Base-by-base conservation (phyloP, 2,888 invertebrate genomes). In the Phyto melanocephala region DNA sequence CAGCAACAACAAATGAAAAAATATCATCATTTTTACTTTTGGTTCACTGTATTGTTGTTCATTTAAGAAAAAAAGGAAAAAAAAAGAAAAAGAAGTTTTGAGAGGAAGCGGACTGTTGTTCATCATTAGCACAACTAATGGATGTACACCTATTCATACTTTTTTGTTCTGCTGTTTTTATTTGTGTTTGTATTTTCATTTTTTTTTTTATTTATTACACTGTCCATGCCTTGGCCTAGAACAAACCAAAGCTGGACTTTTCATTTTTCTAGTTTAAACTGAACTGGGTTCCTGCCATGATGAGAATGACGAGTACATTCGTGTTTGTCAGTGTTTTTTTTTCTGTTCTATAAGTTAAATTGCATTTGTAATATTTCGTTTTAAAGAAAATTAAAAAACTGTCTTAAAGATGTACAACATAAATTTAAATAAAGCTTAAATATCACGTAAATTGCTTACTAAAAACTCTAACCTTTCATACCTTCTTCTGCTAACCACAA, bases 61-160 rank as follows among this genome's bases (percentile, higher is more conserved):
- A 58, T 58, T 78, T 52, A 24, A 4, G 37, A n/a, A n/a, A n/a
- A n/a, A n/a, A 13, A 50, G 17, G 10, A 22, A 35, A 11, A 56
- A 33, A 52, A 35, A 6, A 35, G 1, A 40, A n/a, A 40, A 40
- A 4, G 20, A 47, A 8, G 17, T 20, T 17, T 58, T 17, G 68
- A 86, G 85, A 84, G 86, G 87, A 75, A 67, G 72, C 70, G 87
- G 86, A 86, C 85, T 87, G 88, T 86, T 87, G 87, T 87, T 84
- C 86, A 84, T 88, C 87, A 84, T 86, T 86, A 87, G 85, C 86
- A 86, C 86, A 87, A 86, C 86, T 88, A 88, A 88, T 88, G 88
- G 87, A 86, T 89, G 88, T 87, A 85, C 87, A 88, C 88, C 88
- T 88, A 87, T 88, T 87, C 75, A 82, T 79, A 78, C 45, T 54